Evolutionary conservation across 2,113 vertebrate species (phyloP).

Genomic region (Pelvicachromis taeniatus): DNA sequence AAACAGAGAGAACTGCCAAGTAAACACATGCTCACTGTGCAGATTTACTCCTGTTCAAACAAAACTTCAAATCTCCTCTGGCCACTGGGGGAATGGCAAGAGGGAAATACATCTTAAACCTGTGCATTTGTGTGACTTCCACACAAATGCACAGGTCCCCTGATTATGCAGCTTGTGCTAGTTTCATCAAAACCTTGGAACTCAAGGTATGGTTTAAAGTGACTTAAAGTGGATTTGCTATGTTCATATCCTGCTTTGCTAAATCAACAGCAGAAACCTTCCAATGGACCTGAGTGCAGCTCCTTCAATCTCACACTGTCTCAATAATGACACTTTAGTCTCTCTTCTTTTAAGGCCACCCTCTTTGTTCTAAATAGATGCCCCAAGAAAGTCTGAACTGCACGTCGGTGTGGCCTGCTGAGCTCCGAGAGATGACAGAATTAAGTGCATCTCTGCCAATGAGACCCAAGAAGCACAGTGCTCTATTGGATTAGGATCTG

Average conservation of each 20-base stretch:
- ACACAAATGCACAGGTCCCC: not conserved
- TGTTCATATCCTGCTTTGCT: not conserved
- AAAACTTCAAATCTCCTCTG: constrained; percentile 17
- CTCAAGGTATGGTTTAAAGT: not conserved
- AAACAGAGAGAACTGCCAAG: constrained; percentile 33
- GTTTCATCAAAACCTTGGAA: not conserved
- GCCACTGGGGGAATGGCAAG: not conserved
- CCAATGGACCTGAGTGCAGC: not conserved
- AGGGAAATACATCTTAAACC: not conserved
- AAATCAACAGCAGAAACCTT: not conserved
- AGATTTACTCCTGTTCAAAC: constrained; percentile 25
- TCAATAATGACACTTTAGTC: not conserved
- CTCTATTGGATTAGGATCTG: not conserved
- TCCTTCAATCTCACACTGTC: not conserved
- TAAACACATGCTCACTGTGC: constrained; percentile 19
- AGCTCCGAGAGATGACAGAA: not conserved
- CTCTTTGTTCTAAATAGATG: not conserved
- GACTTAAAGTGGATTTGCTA: not conserved
- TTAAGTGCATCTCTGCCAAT: not conserved
- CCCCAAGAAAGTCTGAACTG: not conserved
- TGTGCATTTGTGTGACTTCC: not conserved
- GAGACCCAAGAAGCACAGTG: not conserved
- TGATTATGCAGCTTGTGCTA: not conserved
- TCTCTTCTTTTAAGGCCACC: not conserved
- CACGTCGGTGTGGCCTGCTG: not conserved